These are phyloP conservation scores for Drosophila saltans DNA, from an alignment of 1,140 invertebrate genomes.

Conservation along the genomic window DNA sequence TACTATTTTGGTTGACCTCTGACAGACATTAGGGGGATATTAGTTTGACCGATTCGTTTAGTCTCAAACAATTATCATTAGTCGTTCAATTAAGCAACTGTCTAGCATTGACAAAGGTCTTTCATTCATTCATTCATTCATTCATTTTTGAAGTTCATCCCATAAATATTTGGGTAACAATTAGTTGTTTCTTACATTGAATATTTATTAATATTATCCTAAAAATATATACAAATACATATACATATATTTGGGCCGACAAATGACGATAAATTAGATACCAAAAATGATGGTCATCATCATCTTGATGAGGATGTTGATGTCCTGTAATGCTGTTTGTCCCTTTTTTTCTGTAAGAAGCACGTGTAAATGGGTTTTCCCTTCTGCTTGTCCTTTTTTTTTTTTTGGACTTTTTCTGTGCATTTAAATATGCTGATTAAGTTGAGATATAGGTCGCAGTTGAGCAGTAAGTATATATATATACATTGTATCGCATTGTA, in stretches of 20 bases:
- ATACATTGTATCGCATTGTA: not conserved
- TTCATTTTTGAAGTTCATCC: not conserved
- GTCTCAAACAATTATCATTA: slow-evolving; percentile 7
- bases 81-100: slow-evolving; percentile 4
- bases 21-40: not conserved
- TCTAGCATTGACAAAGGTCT: slow-evolving; percentile 5
- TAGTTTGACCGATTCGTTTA: not conserved
- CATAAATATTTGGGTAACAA: slow-evolving; percentile 30
- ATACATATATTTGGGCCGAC: not conserved
- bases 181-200: slow-evolving; percentile 42
- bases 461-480: not conserved
- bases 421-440: slow-evolving; percentile 70
- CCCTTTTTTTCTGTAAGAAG: not conserved
- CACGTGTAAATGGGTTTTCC: slow-evolving; percentile 25
- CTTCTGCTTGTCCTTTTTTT: not conserved
- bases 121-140: not conserved
- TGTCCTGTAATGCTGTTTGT: slow-evolving; percentile 7
- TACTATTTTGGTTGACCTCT: not conserved
- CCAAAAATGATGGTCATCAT: not conserved
- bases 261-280: slow-evolving; percentile 5
- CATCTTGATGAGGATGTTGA: not conserved
- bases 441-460: slow-evolving; percentile 52
- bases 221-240: too few species aligned
- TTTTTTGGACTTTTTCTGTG: slow-evolving; percentile 33
- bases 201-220: slow-evolving; percentile 42